A percentile compares a stretch with the other conserved stretches of the same genome.
Conservation (phyloP, 2,113 vertebrate genomes). For the Seriola quinqueradiata region DNA sequence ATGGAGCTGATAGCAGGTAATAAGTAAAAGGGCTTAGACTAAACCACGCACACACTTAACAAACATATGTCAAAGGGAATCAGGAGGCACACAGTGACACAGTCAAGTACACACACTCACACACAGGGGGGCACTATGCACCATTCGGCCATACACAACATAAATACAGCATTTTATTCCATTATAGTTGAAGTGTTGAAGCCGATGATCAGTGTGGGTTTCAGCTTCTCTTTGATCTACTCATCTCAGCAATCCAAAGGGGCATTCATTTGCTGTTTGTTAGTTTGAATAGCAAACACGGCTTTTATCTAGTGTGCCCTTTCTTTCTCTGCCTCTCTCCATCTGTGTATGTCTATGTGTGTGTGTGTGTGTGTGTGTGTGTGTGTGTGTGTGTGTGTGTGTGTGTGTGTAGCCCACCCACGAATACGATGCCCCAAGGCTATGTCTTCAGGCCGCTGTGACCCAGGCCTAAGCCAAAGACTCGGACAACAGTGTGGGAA, state of each 20-base stretch:
- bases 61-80: conserved; percentile 58
- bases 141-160: neutral
- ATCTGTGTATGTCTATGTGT: conserved; percentile 4
- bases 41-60: conserved; percentile 51
- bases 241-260: neutral
- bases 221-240: neutral
- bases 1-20: conserved; percentile 64
- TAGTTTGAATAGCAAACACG: conserved; percentile 46
- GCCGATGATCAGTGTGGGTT: neutral
- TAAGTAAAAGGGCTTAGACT: conserved; percentile 49
- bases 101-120: conserved; percentile 31
- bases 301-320: conserved; percentile 17
- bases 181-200: neutral
- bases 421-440: conserved; percentile 48
- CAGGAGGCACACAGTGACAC: conserved; percentile 42
- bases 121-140: neutral
- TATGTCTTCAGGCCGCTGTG: conserved; percentile 59
- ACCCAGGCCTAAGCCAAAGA: conserved; percentile 51
- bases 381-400: conserved; percentile 14
- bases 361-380: conserved; percentile 18
- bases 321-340: conserved; percentile 8
- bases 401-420: conserved; percentile 76
- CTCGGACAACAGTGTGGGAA: conserved; percentile 43
- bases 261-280: conserved; percentile 55
- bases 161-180: conserved; percentile 19